Evolutionary conservation across 2,113 vertebrate species (phyloP).

Genomic region (Anguilla japonica): DNA sequence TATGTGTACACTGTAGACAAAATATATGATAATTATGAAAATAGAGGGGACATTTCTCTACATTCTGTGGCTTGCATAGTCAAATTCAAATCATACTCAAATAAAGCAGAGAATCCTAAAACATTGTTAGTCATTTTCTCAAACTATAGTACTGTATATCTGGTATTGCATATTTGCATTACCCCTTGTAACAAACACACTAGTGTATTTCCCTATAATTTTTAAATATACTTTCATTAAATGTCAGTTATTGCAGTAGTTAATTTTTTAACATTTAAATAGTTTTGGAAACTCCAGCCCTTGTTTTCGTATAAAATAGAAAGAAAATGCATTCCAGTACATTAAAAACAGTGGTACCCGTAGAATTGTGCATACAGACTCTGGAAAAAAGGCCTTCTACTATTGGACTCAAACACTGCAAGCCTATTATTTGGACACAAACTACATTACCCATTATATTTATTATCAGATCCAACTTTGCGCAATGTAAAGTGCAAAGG

Average conservation of each 20-base stretch:
- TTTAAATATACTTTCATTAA: not conserved
- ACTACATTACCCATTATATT: not conserved
- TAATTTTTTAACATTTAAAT: not conserved
- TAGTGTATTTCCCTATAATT: not conserved
- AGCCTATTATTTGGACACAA: not conserved
- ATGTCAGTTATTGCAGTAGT: not conserved
- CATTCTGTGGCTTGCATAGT: not conserved
- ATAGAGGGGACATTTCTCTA: not conserved
- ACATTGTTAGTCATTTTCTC: not conserved
- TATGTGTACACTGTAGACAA: too few relatives aligned
- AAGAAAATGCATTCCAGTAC: not conserved
- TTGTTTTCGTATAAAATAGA: not conserved
- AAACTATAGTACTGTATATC: not conserved
- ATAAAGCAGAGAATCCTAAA: not conserved
- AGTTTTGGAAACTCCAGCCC: constrained; percentile 14
- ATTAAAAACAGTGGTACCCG: not conserved
- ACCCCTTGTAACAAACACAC: not conserved
- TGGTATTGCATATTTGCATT: not conserved
- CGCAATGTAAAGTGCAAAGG: not conserved
- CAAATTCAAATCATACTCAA: not conserved
- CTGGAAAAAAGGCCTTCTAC: not conserved
- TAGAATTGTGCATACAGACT: not conserved
- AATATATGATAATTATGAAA: not conserved
- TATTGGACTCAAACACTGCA: not conserved
- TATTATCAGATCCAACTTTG: not conserved